Conservation (phyloP, 2,888 invertebrate genomes). For the Drosophila siamana region DNA sequence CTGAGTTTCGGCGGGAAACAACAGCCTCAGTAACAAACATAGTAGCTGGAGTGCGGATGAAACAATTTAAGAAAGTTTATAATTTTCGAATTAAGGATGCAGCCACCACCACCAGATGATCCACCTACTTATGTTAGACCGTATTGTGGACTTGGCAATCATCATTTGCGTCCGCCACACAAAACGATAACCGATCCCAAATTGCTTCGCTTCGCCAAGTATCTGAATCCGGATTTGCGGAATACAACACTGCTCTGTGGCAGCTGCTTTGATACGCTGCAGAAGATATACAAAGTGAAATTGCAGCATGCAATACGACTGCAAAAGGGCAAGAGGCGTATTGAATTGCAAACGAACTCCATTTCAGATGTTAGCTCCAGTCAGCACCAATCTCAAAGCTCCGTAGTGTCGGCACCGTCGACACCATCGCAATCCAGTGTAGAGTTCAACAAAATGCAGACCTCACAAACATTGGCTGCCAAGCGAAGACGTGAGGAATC, state of each 20-base stretch:
- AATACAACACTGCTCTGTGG: slow-evolving; percentile 50
- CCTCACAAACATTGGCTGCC: slow-evolving; percentile 16
- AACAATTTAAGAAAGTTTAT: not conserved
- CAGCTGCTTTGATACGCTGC: slow-evolving; percentile 46
- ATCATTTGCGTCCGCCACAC: slow-evolving; percentile 27
- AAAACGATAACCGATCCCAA: slow-evolving; percentile 39
- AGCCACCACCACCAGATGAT: not conserved
- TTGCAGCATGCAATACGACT: slow-evolving; percentile 24
- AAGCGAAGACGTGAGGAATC: slow-evolving; percentile 29
- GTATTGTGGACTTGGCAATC: slow-evolving; percentile 51
- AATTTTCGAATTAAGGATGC: slow-evolving; percentile 14
- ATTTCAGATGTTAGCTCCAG: slow-evolving; percentile 56
- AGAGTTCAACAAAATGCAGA: not conserved
- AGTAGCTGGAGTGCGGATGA: not conserved
- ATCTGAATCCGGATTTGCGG: slow-evolving; percentile 47
- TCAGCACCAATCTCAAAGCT: slow-evolving; percentile 9
- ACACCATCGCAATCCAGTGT: not conserved
- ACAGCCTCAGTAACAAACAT: not conserved
- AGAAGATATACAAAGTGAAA: slow-evolving; percentile 45
- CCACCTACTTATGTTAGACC: slow-evolving; percentile 5
- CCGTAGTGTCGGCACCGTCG: not conserved
- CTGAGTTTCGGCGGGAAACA: slow-evolving; percentile 37
- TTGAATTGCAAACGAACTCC: slow-evolving; percentile 19
- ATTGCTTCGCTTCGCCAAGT: slow-evolving; percentile 45
- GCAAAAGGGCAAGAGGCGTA: not conserved